Conservation (phyloP, 2,888 invertebrate genomes). For the Polydrusus cervinus region DNA sequence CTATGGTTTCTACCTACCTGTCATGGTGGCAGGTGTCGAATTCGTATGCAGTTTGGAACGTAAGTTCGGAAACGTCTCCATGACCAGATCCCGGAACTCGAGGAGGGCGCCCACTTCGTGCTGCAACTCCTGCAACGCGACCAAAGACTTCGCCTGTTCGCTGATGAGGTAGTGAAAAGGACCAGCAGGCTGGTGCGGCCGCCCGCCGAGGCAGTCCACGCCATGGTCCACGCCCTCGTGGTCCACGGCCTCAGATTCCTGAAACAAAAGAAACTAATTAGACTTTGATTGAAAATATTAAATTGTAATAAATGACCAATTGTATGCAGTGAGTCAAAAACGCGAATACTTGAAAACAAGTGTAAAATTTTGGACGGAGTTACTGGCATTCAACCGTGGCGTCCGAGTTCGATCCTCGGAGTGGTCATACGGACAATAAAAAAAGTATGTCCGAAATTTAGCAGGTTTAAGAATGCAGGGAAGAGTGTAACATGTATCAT, state of each 20-base stretch:
- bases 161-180: constrained; percentile 88
- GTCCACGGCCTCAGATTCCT: constrained; percentile 73
- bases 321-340: too few relatives aligned
- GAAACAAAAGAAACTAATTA: constrained; percentile 53
- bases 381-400: too few relatives aligned
- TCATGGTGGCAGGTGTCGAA: constrained; percentile 56
- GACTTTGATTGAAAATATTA: too few relatives aligned
- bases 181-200: constrained; percentile 75
- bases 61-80: constrained; percentile 94
- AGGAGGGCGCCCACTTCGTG: constrained; percentile 93
- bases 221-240: constrained; percentile 78
- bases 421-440: too few relatives aligned
- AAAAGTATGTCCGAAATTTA: too few relatives aligned
- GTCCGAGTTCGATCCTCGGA: too few relatives aligned
- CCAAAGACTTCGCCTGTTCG: constrained; percentile 92
- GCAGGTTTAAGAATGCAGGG: too few relatives aligned
- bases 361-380: too few relatives aligned
- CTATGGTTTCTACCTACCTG: constrained; percentile 36
- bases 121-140: constrained; percentile 91
- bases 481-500: too few relatives aligned
- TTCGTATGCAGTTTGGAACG: constrained; percentile 82
- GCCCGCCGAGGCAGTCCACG: constrained; percentile 88
- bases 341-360: too few relatives aligned
- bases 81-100: constrained; percentile 94
- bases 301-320: too few relatives aligned